Evolutionary conservation across 1,140 invertebrate genomes (phyloP).

Genomic region (Ceratosolen solmsi): DNA sequence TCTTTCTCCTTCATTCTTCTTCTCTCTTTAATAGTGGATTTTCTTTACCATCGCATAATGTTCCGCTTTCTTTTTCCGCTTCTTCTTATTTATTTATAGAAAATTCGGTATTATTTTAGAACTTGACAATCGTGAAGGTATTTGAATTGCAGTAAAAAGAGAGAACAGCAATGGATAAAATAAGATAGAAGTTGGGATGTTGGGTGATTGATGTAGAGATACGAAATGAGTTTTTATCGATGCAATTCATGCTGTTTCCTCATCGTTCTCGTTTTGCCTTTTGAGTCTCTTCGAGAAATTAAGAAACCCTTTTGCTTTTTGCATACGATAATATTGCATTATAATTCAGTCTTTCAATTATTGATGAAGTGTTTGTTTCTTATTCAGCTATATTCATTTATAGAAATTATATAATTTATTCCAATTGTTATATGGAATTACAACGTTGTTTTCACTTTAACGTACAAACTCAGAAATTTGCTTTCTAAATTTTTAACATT

Average conservation of each 20-base stretch:
- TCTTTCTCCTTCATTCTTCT: neutral
- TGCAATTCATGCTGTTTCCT: neutral
- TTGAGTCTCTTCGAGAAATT: neutral
- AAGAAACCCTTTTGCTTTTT: slow-evolving; percentile 4
- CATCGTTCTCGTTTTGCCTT: neutral
- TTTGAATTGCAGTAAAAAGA: neutral
- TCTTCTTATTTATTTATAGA: neutral
- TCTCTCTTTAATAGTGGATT: neutral
- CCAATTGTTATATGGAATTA: no score
- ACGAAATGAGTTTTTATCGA: neutral
- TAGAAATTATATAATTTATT: no score
- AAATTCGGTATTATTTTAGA: neutral
- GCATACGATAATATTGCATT: slow-evolving; percentile 9
- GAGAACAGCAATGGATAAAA: neutral
- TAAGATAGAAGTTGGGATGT: neutral
- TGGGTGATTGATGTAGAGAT: neutral
- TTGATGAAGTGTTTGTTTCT: no score
- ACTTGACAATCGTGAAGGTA: neutral
- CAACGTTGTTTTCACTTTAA: no score
- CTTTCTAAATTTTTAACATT: no score
- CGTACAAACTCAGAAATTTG: no score
- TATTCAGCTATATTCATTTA: no score
- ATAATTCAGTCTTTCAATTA: no score
- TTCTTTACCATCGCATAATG: neutral
- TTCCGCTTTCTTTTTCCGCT: neutral